Conservation (phyloP, 2,888 invertebrate species). For the Parnassius apollo region DNA sequence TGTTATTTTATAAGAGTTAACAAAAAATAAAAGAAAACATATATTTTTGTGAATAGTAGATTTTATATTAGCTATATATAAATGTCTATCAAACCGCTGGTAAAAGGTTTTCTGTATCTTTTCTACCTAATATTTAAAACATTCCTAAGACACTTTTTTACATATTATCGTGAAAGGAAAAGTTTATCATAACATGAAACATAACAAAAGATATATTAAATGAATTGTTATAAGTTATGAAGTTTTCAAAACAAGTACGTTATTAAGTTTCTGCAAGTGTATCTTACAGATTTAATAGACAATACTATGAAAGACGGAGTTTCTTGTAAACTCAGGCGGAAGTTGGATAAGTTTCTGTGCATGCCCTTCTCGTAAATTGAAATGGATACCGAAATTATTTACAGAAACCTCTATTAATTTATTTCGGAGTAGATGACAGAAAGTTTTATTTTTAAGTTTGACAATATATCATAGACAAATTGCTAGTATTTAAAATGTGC, state of each 20-base stretch:
- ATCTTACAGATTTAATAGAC: slow-evolving; percentile 73
- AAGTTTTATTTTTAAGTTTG: slow-evolving; percentile 1
- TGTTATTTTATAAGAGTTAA: no score
- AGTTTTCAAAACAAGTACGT: slow-evolving; percentile 33
- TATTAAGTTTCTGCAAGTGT: slow-evolving; percentile 36
- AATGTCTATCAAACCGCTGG: slow-evolving; percentile 19
- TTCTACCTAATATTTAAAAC: slow-evolving; percentile 14
- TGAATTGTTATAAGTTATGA: slow-evolving; percentile 31
- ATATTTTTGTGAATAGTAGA: no score
- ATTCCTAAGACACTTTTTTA: slow-evolving; percentile 7
- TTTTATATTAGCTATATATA: background rate
- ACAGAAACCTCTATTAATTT: slow-evolving; percentile 54
- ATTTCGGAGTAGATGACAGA: slow-evolving; percentile 33
- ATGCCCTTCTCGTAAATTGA: slow-evolving; percentile 72
- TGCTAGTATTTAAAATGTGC: no score
- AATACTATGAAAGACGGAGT: slow-evolving; percentile 67
- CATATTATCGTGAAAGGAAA: background rate
- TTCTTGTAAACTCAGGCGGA: slow-evolving; percentile 66
- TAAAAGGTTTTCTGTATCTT: slow-evolving; percentile 18
- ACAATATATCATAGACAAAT: background rate
- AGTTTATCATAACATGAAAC: background rate
- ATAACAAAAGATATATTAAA: slow-evolving; percentile 26
- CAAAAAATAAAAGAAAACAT: no score
- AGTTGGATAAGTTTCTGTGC: slow-evolving; percentile 69
- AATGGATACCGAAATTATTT: slow-evolving; percentile 62